Evolutionary conservation across 2,888 invertebrate genomes (phyloP).

Genomic region (Microctonus brassicae): DNA sequence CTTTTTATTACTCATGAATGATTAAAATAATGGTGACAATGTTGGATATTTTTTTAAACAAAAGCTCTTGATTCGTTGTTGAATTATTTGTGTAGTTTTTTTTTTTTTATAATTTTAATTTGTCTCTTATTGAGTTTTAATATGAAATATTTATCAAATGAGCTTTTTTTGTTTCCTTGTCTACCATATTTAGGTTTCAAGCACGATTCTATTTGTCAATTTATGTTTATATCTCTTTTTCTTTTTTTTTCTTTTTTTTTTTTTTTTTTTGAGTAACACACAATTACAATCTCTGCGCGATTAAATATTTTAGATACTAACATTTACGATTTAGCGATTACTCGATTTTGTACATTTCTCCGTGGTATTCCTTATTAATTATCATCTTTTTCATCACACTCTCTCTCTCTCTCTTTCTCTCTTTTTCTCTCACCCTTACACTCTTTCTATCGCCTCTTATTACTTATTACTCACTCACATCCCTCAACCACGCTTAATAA

Average conservation of each 20-base stretch:
- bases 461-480: conserved; percentile 8
- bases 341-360: conserved; percentile 67
- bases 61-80: conserved; percentile 9
- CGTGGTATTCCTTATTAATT: conserved; percentile 50
- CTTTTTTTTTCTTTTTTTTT: conserved; percentile 37
- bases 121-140: neutral
- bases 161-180: neutral
- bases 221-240: conserved; percentile 32
- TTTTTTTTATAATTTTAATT: no score
- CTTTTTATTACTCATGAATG: conserved; percentile 21
- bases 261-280: conserved; percentile 38
- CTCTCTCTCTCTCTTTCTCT: no score
- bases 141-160: neutral
- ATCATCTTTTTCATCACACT: conserved; percentile 33
- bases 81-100: conserved; percentile 9
- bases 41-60: conserved; percentile 2
- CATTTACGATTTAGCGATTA: conserved; percentile 65
- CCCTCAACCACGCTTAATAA: conserved; percentile 57
- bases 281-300: conserved; percentile 42
- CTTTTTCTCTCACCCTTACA: conserved; percentile 26
- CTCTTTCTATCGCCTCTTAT: neutral
- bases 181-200: neutral
- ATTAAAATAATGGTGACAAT: neutral
- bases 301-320: conserved; percentile 67
- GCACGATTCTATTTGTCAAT: conserved; percentile 12